phyloP scores from a whole-genome alignment of 2,113 vertebrate species.

The Pogona vitticeps region DNA sequence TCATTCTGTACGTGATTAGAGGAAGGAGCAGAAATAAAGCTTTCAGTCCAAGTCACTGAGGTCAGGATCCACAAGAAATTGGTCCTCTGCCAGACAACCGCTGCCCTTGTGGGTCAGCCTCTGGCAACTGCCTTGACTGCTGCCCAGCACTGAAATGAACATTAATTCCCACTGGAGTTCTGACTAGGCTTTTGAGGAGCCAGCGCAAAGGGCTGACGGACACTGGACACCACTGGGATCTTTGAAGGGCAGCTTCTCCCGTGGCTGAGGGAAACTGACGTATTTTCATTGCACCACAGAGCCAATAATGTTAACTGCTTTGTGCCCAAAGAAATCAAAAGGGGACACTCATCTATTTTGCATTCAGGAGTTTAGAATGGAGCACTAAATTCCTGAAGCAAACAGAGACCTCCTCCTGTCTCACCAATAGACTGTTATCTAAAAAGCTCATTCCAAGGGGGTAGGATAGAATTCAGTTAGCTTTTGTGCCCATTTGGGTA shows the following conservation, averaged over 20 bases:
- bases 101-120: conserved; percentile 18
- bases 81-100: neutral
- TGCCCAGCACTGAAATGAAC: neutral
- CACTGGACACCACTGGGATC: neutral
- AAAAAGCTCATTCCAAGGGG: neutral
- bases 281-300: neutral
- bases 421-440: neutral
- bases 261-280: neutral
- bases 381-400: neutral
- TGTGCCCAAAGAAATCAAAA: neutral
- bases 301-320: neutral
- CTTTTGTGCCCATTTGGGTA: neutral
- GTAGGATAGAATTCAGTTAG: neutral
- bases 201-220: neutral
- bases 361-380: neutral
- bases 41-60: neutral
- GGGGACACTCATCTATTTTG: neutral
- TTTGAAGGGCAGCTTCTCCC: neutral
- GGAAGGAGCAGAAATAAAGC: neutral
- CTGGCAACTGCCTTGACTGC: neutral
- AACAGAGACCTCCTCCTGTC: neutral
- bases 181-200: neutral
- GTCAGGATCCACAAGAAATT: conserved; percentile 24
- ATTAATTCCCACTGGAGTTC: neutral
- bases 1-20: conserved; percentile 6